Conservation (phyloP, 1,140 invertebrate genomes). For the Apolygus lucorum region DNA sequence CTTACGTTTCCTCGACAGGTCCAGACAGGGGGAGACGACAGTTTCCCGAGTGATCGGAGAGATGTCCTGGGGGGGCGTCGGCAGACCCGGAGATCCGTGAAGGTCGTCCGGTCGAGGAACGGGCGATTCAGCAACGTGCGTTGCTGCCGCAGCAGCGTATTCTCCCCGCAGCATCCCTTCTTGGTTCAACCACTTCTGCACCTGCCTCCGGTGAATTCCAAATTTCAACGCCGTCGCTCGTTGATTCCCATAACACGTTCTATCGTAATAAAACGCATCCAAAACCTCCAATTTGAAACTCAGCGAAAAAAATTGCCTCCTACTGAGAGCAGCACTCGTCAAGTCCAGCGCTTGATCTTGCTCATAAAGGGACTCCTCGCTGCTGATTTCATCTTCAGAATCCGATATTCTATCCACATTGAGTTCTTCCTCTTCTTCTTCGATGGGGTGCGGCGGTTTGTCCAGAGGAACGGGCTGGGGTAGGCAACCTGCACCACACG, state of each 20-base stretch:
- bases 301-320: slow-evolving; percentile 45
- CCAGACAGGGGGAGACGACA: slow-evolving; percentile 32
- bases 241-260: slow-evolving; percentile 48
- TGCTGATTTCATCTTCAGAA: slow-evolving; percentile 30
- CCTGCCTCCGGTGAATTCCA: slow-evolving; percentile 52
- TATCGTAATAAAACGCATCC: slow-evolving; percentile 45
- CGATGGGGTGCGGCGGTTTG: background rate
- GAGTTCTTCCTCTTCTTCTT: slow-evolving; percentile 20
- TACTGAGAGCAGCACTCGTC: slow-evolving; percentile 35
- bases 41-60: too few relatives aligned
- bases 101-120: slow-evolving; percentile 27
- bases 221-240: slow-evolving; percentile 52
- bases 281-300: slow-evolving; percentile 46
- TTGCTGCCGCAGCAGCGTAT: slow-evolving; percentile 29
- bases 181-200: slow-evolving; percentile 53
- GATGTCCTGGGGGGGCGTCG: slow-evolving; percentile 28
- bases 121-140: background rate
- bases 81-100: slow-evolving; percentile 40
- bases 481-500: slow-evolving; percentile 33
- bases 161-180: slow-evolving; percentile 44
- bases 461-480: slow-evolving; percentile 3
- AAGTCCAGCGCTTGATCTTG: slow-evolving; percentile 35
- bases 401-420: slow-evolving; percentile 32
- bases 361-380: slow-evolving; percentile 24
- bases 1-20: slow-evolving; percentile 29